Percentiles rank a stretch among this genome's conserved stretches.
phyloP scores from a whole-genome alignment of 2,797 vertebrate genomes.

The Danio choprae region DNA sequence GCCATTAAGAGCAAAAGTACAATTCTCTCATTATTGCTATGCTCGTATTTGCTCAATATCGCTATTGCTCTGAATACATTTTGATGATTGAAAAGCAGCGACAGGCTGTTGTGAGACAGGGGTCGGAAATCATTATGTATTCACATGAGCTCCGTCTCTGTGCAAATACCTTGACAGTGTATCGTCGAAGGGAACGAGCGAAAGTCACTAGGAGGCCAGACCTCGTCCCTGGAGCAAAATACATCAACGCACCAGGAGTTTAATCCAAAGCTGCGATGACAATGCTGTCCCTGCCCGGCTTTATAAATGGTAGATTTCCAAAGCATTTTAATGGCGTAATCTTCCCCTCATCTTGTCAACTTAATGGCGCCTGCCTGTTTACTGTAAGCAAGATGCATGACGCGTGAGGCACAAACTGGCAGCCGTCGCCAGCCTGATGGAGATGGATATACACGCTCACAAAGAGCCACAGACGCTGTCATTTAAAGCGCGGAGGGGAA shows the following conservation, averaged over 20 bases:
- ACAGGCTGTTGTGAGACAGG: slow-evolving; percentile 28
- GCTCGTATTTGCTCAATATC: slow-evolving; percentile 44
- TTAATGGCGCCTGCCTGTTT: slow-evolving; percentile 62
- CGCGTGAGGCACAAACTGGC: slow-evolving; percentile 74
- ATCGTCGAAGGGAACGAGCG: slow-evolving; percentile 25
- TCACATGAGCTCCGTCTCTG: slow-evolving; percentile 48
- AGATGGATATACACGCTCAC: slow-evolving; percentile 71
- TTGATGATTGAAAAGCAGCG: slow-evolving; percentile 35
- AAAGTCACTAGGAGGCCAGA: slow-evolving; percentile 46
- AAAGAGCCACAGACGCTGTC: slow-evolving; percentile 34
- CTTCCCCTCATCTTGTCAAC: slow-evolving; percentile 60
- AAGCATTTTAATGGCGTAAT: slow-evolving; percentile 58
- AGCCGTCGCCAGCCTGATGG: slow-evolving; percentile 73
- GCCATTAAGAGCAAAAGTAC: slow-evolving; percentile 52
- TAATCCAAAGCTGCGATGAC: slow-evolving; percentile 47
- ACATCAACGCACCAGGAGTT: slow-evolving; percentile 45
- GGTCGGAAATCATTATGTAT: slow-evolving; percentile 52
- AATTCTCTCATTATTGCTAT: slow-evolving; percentile 49
- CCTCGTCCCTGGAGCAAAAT: slow-evolving; percentile 49
- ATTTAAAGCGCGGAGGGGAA: slow-evolving; percentile 7
- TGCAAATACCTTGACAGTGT: slow-evolving; percentile 51
- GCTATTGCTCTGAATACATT: slow-evolving; percentile 11
- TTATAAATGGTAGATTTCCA: slow-evolving; percentile 56
- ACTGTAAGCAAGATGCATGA: slow-evolving; percentile 74
- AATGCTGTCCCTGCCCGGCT: slow-evolving; percentile 34